Base-by-base conservation (phyloP, 2,113 vertebrate species). In the Sinocyclocheilus grahami region DNA sequence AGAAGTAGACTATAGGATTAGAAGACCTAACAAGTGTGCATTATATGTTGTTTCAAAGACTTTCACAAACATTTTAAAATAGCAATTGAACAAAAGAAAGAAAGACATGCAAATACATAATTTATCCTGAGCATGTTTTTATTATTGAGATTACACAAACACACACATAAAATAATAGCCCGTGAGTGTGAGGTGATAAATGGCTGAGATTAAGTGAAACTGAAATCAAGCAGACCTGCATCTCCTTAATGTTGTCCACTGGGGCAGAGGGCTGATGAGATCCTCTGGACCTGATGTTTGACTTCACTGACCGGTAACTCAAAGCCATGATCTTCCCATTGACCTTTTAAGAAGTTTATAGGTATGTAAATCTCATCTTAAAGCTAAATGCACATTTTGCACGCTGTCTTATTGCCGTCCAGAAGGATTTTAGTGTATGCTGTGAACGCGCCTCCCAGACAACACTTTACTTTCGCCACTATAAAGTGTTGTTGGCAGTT, bases 211-310 rank as follows among this genome's bases (percentile, higher is more conserved):
- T 6, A 27, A 18, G 9, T 22, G 11, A 33, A 58, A 63, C 51
- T 81, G 4, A 85, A 58, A 78, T 51, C 5, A 58, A 85, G 58
- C 14, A n/a, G 4, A 95, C 96, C 96, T 96, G 93, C 20, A 79
- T 71, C 39, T 95, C 94, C 86, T 67, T 90, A 85, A 90, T 86
- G 84, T 90, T 88, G 75, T 93, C 94, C 75, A 24, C 88, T 0
- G 90, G 89, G 1, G 81, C 91, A n/a, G 20, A 24, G 0, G 86
- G 27, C 74, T 86, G 37, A 62, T 87, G 93, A 16, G 60, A 67
- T 14, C 91, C 48, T 71, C 92, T 91, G 27, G 53, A 92, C 86
- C 91, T 93, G 90, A 90, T 91, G 90, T 88, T 92, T 78, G 88
- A 89, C 90, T 93, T 94, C 63, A 87, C 37, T 33, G 88, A 78